These are phyloP conservation scores for Imbricaverruca yamaguchii DNA, from an alignment of 2,888 invertebrate genomes.

Conservation along the genomic window DNA sequence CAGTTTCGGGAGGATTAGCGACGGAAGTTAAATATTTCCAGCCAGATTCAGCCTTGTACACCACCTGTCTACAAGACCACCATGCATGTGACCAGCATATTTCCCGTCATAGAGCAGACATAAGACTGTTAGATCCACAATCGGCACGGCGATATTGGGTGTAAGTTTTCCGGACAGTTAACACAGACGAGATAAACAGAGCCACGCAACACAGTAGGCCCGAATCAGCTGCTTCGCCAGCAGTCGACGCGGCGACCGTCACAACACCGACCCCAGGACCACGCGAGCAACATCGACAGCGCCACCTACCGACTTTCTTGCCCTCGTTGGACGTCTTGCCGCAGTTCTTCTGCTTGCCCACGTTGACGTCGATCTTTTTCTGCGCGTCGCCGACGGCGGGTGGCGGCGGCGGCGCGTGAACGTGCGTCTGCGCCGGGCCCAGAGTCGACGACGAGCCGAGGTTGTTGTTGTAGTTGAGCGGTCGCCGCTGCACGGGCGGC, in stretches of 20 bases:
- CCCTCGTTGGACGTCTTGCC: slow-evolving; percentile 7
- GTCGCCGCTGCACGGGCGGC: slow-evolving; percentile 34
- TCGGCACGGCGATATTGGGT: no score
- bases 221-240: not conserved
- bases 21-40: no score
- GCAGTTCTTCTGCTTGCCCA: slow-evolving; percentile 21
- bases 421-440: slow-evolving; percentile 15
- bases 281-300: not conserved
- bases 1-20: no score
- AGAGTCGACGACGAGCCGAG: slow-evolving; percentile 32
- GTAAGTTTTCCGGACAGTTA: no score
- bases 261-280: no score
- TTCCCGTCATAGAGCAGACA: no score
- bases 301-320: slow-evolving; percentile 14
- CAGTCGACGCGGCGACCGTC: not conserved
- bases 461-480: slow-evolving; percentile 38
- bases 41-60: no score
- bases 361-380: slow-evolving; percentile 18
- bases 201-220: not conserved
- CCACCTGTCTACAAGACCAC: no score
- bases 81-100: no score
- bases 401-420: slow-evolving; percentile 8
- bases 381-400: not conserved
- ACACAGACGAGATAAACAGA: no score
- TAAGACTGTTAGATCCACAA: no score